Percentiles rank a stretch among this genome's conserved stretches.
Evolutionary conservation across 1,140 invertebrate species (phyloP).

Genomic region (Drosophila truncata): DNA sequence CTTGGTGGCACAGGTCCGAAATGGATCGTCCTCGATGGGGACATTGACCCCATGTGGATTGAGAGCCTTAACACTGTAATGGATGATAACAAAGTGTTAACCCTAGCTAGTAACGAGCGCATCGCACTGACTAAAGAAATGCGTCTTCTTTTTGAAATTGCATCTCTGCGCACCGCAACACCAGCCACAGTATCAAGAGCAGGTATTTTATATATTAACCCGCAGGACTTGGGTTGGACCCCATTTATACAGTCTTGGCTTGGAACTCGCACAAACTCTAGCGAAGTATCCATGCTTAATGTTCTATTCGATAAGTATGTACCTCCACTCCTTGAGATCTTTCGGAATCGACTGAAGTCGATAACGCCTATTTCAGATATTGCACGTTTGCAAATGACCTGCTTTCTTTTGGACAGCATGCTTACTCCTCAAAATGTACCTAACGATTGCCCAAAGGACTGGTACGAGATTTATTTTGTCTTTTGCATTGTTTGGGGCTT

Average conservation of each 20-base stretch:
- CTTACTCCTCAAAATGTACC: slow-evolving; percentile 10
- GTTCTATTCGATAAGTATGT: slow-evolving; percentile 11
- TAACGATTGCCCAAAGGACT: slow-evolving; percentile 15
- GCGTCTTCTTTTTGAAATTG: slow-evolving; percentile 10
- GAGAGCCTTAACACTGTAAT: slow-evolving; percentile 7
- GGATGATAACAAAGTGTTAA: slow-evolving; percentile 11
- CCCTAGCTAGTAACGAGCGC: slow-evolving; percentile 3
- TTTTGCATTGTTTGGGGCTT: slow-evolving; percentile 10
- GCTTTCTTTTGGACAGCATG: slow-evolving; percentile 10
- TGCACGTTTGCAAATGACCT: slow-evolving; percentile 14
- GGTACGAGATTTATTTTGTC: slow-evolving; percentile 10
- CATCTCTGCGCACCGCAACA: slow-evolving; percentile 4
- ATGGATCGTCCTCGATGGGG: slow-evolving; percentile 11
- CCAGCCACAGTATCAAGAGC: slow-evolving; percentile 5
- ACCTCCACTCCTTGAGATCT: slow-evolving; percentile 2
- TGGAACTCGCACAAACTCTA: slow-evolving; percentile 5
- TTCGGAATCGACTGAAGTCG: slow-evolving; percentile 6
- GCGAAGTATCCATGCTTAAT: slow-evolving; percentile 9
- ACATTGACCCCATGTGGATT: slow-evolving; percentile 12
- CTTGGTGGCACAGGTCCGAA: slow-evolving; percentile 4
- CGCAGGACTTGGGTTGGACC: slow-evolving; percentile 10
- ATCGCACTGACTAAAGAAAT: slow-evolving; percentile 8
- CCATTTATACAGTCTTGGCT: slow-evolving; percentile 14
- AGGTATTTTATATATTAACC: slow-evolving; percentile 8
- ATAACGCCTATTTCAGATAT: slow-evolving; percentile 11